These are phyloP conservation scores for Parasteatoda lunata DNA, from an alignment of 2,888 invertebrate species.

Conservation along the genomic window DNA sequence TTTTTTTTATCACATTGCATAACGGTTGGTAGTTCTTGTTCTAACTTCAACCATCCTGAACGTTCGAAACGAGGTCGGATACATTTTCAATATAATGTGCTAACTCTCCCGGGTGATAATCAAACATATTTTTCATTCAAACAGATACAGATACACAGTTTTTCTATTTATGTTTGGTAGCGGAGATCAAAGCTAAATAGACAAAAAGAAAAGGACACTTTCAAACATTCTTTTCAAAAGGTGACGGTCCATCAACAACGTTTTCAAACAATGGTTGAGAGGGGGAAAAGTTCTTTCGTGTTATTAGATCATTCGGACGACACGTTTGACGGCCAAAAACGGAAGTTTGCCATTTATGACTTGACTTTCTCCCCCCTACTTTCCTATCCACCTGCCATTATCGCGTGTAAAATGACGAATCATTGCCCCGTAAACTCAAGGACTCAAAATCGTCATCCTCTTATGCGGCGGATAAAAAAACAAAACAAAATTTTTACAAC, in stretches of 20 bases:
- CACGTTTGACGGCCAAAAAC: constrained; percentile 34
- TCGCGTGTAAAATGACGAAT: constrained; percentile 27
- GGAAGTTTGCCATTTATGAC: constrained; percentile 40
- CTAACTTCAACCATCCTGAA: too few species aligned
- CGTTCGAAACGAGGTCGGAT: too few species aligned
- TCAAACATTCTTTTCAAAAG: background rate
- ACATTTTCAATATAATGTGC: too few species aligned
- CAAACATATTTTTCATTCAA: too few species aligned
- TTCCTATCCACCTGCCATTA: constrained; percentile 25
- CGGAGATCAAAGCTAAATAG: too few species aligned
- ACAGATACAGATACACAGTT: too few species aligned
- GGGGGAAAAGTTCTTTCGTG: background rate
- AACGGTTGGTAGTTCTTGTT: too few species aligned
- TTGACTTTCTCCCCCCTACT: background rate
- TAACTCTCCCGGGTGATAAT: too few species aligned
- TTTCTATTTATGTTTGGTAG: too few species aligned
- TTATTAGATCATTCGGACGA: constrained; percentile 8
- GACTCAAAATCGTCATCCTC: constrained; percentile 7
- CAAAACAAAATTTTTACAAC: constrained; percentile 12
- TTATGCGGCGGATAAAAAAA: background rate
- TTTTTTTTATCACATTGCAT: too few species aligned
- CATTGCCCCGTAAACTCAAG: constrained; percentile 36
- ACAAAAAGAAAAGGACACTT: background rate
- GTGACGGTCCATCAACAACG: background rate
- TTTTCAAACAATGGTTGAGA: background rate